Percentiles rank a stretch among this genome's conserved stretches.
These are phyloP conservation scores for Maconellicoccus hirsutus DNA, from an alignment of 1,140 invertebrate species.

Conservation along the genomic window DNA sequence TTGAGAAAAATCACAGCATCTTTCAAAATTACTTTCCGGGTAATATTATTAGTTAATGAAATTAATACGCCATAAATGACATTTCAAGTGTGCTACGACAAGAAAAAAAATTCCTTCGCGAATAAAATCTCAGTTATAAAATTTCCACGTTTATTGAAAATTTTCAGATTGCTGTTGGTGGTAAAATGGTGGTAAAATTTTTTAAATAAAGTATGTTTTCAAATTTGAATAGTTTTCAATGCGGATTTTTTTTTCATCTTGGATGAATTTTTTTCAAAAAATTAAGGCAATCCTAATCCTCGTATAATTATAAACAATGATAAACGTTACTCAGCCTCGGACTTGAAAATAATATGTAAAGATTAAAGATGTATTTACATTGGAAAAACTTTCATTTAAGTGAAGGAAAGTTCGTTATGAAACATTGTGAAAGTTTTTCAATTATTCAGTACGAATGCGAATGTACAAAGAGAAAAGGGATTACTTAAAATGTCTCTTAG, in stretches of 20 bases:
- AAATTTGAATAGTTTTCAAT: too few relatives aligned
- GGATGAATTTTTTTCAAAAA: not conserved
- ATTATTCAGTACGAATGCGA: not conserved
- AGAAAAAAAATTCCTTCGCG: too few relatives aligned
- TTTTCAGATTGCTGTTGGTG: too few relatives aligned
- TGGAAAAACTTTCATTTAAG: not conserved
- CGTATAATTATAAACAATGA: not conserved
- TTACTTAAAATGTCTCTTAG: not conserved
- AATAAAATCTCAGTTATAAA: too few relatives aligned
- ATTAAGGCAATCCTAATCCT: not conserved
- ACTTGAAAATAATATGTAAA: not conserved
- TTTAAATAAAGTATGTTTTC: not conserved
- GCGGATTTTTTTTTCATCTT: too few relatives aligned
- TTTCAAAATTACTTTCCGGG: too few relatives aligned
- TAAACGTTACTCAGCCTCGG: not conserved
- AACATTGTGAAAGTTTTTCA: not conserved
- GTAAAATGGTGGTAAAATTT: not conserved
- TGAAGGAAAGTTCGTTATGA: not conserved
- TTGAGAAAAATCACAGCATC: too few relatives aligned
- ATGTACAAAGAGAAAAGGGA: too few relatives aligned
- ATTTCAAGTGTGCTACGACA: too few relatives aligned
- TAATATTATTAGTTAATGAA: too few relatives aligned
- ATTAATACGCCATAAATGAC: not conserved
- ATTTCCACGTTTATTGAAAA: too few relatives aligned
- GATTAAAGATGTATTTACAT: slow-evolving; percentile 5